Percentiles rank a stretch among this genome's conserved stretches.
These are phyloP conservation scores for Helleia helle DNA, from an alignment of 2,888 invertebrate species.

Conservation along the genomic window DNA sequence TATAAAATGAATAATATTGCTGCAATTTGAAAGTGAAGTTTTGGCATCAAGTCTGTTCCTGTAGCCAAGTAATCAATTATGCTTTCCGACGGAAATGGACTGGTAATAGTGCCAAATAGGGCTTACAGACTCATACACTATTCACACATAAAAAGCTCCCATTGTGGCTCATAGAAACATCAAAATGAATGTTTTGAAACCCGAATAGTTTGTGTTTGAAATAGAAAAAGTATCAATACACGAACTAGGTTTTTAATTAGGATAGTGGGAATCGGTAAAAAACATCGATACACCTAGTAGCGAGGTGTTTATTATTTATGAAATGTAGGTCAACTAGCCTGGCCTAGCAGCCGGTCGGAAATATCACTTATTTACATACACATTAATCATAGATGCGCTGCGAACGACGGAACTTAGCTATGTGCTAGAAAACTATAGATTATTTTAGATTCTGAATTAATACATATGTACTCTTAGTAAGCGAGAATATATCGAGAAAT, in stretches of 20 bases:
- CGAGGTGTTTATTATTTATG: slow-evolving; percentile 9
- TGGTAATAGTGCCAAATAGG: not conserved
- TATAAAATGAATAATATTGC: too few species aligned
- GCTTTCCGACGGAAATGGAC: not conserved
- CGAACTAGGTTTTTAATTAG: slow-evolving; percentile 6
- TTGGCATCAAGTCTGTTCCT: too few species aligned
- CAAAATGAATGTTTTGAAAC: not conserved
- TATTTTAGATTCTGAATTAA: too few species aligned
- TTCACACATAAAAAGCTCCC: not conserved
- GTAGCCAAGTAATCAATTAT: not conserved
- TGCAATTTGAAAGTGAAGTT: not conserved
- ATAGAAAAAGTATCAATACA: slow-evolving; percentile 4
- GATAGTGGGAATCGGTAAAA: not conserved
- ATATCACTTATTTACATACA: slow-evolving; percentile 11
- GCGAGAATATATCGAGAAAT: too few species aligned
- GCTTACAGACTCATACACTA: not conserved
- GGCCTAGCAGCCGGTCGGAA: slow-evolving; percentile 5
- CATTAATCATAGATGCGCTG: not conserved
- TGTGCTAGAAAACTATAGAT: too few species aligned
- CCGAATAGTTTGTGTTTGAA: slow-evolving; percentile 2
- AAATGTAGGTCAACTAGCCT: slow-evolving; percentile 10
- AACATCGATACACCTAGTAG: not conserved
- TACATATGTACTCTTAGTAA: too few species aligned
- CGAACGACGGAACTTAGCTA: not conserved
- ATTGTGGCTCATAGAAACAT: slow-evolving; percentile 2